These are phyloP conservation scores for Cynoglossus semilaevis DNA, from an alignment of 2,113 vertebrate species.

Conservation along the genomic window DNA sequence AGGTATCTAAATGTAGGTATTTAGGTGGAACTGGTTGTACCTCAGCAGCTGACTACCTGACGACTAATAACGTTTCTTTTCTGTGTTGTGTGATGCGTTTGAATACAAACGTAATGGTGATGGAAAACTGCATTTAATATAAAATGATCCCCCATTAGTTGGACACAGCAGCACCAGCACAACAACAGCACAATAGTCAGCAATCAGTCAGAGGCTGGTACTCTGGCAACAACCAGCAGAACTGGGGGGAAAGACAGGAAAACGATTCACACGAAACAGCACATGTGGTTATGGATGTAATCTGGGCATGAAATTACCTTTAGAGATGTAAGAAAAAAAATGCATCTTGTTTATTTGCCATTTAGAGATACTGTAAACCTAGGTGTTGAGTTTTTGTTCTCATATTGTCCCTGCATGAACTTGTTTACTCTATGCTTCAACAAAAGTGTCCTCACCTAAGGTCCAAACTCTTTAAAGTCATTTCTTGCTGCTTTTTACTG, in stretches of 20 bases:
- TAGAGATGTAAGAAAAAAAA: not conserved
- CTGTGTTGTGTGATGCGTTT: not conserved
- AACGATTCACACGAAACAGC: constrained; percentile 26
- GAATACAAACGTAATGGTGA: not conserved
- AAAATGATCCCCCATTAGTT: constrained; percentile 27
- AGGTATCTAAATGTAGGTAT: too few relatives aligned
- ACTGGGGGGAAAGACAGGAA: not conserved
- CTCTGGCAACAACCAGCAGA: constrained; percentile 9
- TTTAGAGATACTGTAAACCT: constrained; percentile 17
- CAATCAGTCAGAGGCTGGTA: constrained; percentile 16
- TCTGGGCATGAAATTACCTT: constrained; percentile 6
- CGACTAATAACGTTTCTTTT: not conserved
- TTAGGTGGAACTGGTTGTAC: too few relatives aligned
- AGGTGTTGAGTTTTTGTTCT: constrained; percentile 8
- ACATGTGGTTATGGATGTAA: constrained; percentile 33
- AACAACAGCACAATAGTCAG: not conserved
- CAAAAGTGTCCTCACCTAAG: constrained; percentile 16
- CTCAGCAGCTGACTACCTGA: too few relatives aligned
- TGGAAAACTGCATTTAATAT: constrained; percentile 21
- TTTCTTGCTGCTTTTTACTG: constrained; percentile 42
- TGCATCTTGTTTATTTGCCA: constrained; percentile 19
- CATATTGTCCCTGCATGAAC: constrained; percentile 14
- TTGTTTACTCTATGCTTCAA: constrained; percentile 34
- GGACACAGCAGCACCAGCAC: constrained; percentile 6
- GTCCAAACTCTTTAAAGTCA: constrained; percentile 22